Conservation (phyloP, 2,113 vertebrate species). For the Turdus rufiventris region DNA sequence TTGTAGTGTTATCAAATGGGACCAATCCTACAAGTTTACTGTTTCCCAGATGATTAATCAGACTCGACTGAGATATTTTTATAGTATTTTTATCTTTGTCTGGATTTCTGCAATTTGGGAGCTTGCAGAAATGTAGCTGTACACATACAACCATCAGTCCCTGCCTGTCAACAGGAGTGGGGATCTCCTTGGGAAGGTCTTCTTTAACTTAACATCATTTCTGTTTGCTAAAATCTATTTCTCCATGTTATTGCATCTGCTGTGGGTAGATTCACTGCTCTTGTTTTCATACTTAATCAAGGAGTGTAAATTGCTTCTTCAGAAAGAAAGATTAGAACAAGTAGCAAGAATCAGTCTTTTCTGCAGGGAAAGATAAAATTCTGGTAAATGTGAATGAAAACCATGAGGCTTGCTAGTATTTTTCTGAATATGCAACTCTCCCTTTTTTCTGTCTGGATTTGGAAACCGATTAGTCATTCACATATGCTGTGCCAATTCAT, state of each 20-base stretch:
- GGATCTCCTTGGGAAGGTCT: background rate
- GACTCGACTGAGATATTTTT: background rate
- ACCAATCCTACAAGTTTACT: background rate
- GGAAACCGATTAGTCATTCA: conserved; percentile 21
- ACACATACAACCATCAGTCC: background rate
- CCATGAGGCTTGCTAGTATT: background rate
- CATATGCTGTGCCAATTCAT: background rate
- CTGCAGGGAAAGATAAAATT: background rate
- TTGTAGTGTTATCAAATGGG: background rate
- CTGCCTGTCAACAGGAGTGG: background rate
- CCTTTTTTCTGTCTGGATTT: background rate
- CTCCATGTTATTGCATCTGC: background rate
- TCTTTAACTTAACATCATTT: background rate
- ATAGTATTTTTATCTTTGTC: background rate
- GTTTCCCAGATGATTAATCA: background rate
- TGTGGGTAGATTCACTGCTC: background rate
- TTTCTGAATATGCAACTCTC: background rate
- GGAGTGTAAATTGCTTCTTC: background rate
- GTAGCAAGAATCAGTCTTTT: background rate
- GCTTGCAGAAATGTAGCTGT: background rate
- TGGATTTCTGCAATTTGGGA: background rate
- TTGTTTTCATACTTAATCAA: background rate
- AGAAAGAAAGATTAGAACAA: background rate
- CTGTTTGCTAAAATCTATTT: background rate
- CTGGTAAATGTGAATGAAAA: background rate